Evolutionary conservation across 2,113 vertebrate species (phyloP), one percentile per base, ranked within the genome.

Genomic region (Amphilophus citrinellus): DNA sequence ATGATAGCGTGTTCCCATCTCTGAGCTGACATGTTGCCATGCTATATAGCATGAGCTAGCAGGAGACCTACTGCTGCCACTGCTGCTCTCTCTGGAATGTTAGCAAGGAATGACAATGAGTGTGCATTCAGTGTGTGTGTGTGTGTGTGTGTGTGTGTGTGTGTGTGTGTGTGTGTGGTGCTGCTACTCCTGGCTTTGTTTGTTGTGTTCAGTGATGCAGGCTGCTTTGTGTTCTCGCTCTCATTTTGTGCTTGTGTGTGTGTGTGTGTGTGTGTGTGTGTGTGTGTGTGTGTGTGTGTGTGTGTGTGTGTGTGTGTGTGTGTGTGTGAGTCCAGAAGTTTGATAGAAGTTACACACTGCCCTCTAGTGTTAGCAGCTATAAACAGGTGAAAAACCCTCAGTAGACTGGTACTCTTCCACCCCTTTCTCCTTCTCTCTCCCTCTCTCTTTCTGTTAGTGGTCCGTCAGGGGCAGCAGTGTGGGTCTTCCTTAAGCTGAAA

Each of bases 141-240:
- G 84, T 79, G 85, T 68, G 76, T 63, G 84, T 84, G 80, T 73
- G 80, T 91, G 76, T 63, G 84, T 84, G 80, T 73, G 80, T 91
- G 76, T 84, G 80, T 73, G 80, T 91, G 76, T 91, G 85, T 81
- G 84, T 79, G 85, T 68, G 84, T 24, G 65, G 50, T 87, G 68
- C 85, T 90, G 92, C 92, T 92, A 79, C 87, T 94, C 87, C 93
- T 91, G 90, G 93, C 93, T 95, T 95, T 95, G 93, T 95, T 94
- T 94, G 94, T 92, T 93, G 88, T 92, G 93, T 89, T 94, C 94
- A 92, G 88, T 95, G 93, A 93, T 93, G 93, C 91, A 94, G 92
- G 89, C 86, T 92, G 94, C 93, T 94, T 94, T 93, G 89, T 94
- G 93, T 86, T 92, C 90, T 89, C 50, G 24, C 81, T 66, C 63